Percentiles rank a stretch among this genome's conserved stretches.
Evolutionary conservation across 2,888 invertebrate genomes (phyloP).

Genomic region (Gymnosoma rotundatum): DNA sequence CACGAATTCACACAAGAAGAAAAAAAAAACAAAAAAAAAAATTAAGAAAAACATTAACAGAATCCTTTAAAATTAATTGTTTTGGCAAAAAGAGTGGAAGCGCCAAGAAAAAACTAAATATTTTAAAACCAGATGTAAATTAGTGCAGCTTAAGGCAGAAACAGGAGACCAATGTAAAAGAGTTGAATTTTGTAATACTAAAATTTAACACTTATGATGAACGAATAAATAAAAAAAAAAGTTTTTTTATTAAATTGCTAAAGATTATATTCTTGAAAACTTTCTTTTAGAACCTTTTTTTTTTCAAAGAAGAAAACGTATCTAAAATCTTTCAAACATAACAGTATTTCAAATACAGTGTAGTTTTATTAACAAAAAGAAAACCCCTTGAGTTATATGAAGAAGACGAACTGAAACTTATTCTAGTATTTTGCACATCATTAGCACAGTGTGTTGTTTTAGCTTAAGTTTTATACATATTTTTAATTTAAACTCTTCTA

Average conservation of each 20-base stretch:
- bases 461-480: slow-evolving; percentile 51
- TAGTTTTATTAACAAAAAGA: slow-evolving; percentile 22
- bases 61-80: slow-evolving; percentile 65
- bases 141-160: slow-evolving; percentile 12
- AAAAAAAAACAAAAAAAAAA: background rate
- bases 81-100: slow-evolving; percentile 40
- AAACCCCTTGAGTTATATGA: slow-evolving; percentile 45
- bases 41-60: slow-evolving; percentile 15
- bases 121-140: slow-evolving; percentile 28
- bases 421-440: slow-evolving; percentile 78
- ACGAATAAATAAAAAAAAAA: slow-evolving; percentile 26
- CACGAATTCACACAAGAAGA: background rate
- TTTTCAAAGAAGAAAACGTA: background rate
- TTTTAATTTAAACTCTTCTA: slow-evolving; percentile 49
- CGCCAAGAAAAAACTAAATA: slow-evolving; percentile 15
- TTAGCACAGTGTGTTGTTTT: slow-evolving; percentile 75
- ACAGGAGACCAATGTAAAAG: slow-evolving; percentile 16
- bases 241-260: background rate
- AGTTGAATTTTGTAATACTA: slow-evolving; percentile 26
- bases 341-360: slow-evolving; percentile 25
- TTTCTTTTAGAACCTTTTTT: too few species aligned
- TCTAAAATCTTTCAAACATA: slow-evolving; percentile 51
- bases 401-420: slow-evolving; percentile 18
- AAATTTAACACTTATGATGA: slow-evolving; percentile 32
- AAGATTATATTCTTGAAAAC: slow-evolving; percentile 5